Conservation (phyloP, 2,797 vertebrate species). For the Crossoptilon crossoptilon region DNA sequence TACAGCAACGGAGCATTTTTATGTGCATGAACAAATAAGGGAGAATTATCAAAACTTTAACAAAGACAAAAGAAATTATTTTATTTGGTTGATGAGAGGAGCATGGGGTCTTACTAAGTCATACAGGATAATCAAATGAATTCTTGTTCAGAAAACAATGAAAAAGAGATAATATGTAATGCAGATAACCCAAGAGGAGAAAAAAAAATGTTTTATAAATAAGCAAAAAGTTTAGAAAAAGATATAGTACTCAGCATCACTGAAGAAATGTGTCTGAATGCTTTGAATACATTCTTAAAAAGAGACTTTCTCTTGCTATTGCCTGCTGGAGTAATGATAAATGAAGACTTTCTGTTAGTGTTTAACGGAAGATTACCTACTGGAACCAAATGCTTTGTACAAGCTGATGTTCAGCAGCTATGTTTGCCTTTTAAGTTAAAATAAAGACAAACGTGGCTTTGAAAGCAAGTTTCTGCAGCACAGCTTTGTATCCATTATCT, state of each 20-base stretch:
- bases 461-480: background rate
- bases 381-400: background rate
- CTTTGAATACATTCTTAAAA: background rate
- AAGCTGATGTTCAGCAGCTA: background rate
- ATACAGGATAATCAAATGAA: background rate
- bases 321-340: background rate
- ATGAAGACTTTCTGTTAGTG: background rate
- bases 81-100: background rate
- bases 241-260: background rate
- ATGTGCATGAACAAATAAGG: background rate
- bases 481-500: background rate
- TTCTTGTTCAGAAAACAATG: background rate
- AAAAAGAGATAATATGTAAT: background rate
- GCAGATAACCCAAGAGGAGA: background rate
- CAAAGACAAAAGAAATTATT: background rate
- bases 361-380: background rate
- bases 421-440: background rate
- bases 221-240: background rate
- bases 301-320: background rate
- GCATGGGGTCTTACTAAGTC: background rate
- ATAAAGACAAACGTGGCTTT: background rate
- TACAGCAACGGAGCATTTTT: background rate
- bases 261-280: background rate
- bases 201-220: background rate
- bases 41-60: background rate